Evolutionary conservation across 92 coral and sea anemone genomes (phyloP).

Genomic region (Diadumene lineata): DNA sequence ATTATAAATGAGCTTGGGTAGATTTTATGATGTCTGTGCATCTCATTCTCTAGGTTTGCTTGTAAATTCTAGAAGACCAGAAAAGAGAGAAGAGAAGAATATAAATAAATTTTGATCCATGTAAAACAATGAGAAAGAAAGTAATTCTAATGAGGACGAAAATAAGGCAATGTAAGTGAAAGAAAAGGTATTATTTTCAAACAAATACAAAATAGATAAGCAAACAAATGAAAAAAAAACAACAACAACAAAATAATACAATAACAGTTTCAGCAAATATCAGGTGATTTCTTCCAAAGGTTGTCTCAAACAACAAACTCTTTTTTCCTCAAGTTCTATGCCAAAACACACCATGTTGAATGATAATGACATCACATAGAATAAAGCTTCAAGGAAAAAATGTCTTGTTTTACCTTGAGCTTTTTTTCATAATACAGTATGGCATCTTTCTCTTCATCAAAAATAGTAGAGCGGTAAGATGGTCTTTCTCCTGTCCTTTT

Average conservation of each 20-base stretch:
- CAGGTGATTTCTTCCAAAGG: no score
- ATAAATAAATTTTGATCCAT: no score
- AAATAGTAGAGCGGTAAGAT: constrained; percentile 37
- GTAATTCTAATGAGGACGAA: no score
- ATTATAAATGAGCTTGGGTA: constrained; percentile 76
- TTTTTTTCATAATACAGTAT: constrained; percentile 63
- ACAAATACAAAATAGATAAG: neutral
- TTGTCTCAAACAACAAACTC: no score
- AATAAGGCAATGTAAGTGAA: no score
- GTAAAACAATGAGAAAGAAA: neutral
- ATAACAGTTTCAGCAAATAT: no score
- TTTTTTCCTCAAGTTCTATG: no score
- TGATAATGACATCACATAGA: no score
- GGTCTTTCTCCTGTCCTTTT: constrained; percentile 66
- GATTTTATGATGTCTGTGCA: constrained; percentile 47
- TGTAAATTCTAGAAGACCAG: constrained; percentile 50
- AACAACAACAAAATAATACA: no score
- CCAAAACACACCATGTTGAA: no score
- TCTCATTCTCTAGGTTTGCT: constrained; percentile 61
- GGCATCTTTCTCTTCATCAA: constrained; percentile 62
- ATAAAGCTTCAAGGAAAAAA: no score
- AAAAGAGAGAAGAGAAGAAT: neutral
- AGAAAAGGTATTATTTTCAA: no score
- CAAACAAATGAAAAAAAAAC: neutral
- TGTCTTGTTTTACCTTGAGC: constrained; percentile 54